phyloP scores from a whole-genome alignment of 30 jellyfish, hydroid and myxozoan species.

The Phacellophora camtschatica region DNA sequence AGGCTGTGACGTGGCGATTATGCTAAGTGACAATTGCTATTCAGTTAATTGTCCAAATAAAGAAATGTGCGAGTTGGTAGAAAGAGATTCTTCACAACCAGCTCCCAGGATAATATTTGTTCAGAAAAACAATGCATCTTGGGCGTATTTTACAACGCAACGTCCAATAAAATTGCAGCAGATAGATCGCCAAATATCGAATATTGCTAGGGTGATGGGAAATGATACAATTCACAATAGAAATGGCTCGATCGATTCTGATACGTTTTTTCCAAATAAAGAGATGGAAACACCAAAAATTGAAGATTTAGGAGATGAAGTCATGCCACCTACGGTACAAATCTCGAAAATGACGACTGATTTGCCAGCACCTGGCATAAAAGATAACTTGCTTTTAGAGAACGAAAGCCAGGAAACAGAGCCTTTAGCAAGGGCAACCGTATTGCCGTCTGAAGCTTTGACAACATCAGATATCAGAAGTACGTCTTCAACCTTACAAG shows the following conservation, averaged over 20 bases:
- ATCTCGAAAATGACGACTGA: background rate
- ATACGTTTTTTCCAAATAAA: background rate
- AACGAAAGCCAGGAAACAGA: background rate
- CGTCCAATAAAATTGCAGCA: background rate
- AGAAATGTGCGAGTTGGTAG: constrained; percentile 72
- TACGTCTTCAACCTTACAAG: background rate
- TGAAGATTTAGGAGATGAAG: constrained; percentile 36
- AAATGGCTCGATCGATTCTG: background rate
- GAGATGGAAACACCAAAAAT: background rate
- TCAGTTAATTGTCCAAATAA: constrained; percentile 76
- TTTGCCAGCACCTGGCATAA: background rate
- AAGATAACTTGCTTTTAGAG: background rate
- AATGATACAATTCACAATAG: background rate
- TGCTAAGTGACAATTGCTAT: constrained; percentile 91
- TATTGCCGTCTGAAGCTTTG: background rate
- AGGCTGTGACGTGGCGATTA: constrained; percentile 96
- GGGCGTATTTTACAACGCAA: background rate
- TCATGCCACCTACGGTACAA: constrained; percentile 24
- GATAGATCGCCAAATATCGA: background rate
- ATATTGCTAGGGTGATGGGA: background rate
- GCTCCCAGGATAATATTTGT: constrained; percentile 67
- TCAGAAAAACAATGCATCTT: background rate
- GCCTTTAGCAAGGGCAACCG: background rate
- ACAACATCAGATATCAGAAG: background rate
- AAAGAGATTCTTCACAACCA: constrained; percentile 21